A percentile compares a stretch with the other conserved stretches of the same genome.
These are phyloP conservation scores for Ophioninae sp. DNA, from an alignment of 2,888 invertebrate species.

Conservation along the genomic window DNA sequence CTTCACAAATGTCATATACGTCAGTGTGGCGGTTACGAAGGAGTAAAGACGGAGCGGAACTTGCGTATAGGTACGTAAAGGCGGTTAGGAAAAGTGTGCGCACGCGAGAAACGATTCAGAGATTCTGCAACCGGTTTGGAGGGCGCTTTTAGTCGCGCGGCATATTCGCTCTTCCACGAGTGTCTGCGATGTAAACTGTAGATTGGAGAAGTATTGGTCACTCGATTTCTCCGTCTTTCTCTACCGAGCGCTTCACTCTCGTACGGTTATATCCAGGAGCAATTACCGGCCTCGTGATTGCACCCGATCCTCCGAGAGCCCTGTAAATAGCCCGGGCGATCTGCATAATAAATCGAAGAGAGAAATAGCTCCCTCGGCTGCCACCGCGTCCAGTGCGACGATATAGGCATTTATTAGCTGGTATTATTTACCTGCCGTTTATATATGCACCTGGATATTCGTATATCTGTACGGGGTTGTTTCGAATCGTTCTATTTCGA, in stretches of 20 bases:
- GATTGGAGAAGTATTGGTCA: slow-evolving; percentile 42
- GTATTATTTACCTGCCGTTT: slow-evolving; percentile 45
- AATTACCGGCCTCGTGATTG: slow-evolving; percentile 68
- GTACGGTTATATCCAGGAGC: slow-evolving; percentile 64
- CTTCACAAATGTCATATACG: slow-evolving; percentile 80
- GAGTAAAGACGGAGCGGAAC: slow-evolving; percentile 29
- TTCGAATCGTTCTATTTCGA: too few relatives aligned
- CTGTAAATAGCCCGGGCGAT: slow-evolving; percentile 67
- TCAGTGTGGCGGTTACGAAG: slow-evolving; percentile 71
- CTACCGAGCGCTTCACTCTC: slow-evolving; percentile 64
- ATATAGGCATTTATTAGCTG: slow-evolving; percentile 52
- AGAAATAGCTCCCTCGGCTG: slow-evolving; percentile 15
- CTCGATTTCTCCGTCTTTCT: slow-evolving; percentile 52
- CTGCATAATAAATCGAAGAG: slow-evolving; percentile 69
- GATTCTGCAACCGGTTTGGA: slow-evolving; percentile 60
- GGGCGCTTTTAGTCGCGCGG: slow-evolving; percentile 40
- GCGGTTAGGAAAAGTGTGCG: slow-evolving; percentile 43
- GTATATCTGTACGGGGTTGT: slow-evolving; percentile 1
- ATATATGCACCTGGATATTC: not conserved
- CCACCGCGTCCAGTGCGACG: slow-evolving; percentile 49
- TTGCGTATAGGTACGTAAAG: not conserved
- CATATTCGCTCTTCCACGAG: slow-evolving; percentile 24
- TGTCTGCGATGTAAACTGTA: slow-evolving; percentile 2
- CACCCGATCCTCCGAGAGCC: slow-evolving; percentile 62
- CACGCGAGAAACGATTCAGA: slow-evolving; percentile 48